Conservation (phyloP, 2,797 vertebrate genomes). For the Coluber constrictor region DNA sequence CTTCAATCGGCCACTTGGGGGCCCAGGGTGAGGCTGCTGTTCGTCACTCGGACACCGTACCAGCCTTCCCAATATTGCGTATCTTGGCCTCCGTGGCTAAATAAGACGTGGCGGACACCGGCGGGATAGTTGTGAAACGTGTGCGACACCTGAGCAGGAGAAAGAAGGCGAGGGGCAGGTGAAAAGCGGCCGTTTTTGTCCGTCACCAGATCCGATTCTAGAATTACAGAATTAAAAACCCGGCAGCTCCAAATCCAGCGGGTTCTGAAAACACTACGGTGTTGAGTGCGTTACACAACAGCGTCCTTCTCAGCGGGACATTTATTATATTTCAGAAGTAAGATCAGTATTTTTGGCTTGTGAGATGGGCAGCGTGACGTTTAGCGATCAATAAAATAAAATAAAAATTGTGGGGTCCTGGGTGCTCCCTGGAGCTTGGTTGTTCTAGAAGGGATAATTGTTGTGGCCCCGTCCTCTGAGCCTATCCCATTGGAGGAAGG, state of each 20-base stretch:
- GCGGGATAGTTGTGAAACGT: conserved; percentile 83
- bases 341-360: background rate
- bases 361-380: background rate
- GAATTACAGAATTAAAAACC: background rate
- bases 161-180: rapidly evolving
- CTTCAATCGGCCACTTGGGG: conserved; percentile 25
- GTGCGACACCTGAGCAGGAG: conserved; percentile 73
- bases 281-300: background rate
- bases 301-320: background rate
- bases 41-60: conserved; percentile 87
- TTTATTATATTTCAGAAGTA: background rate
- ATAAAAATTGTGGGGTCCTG: background rate
- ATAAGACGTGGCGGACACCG: conserved; percentile 82
- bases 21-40: conserved; percentile 82
- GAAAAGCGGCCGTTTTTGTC: background rate
- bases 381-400: background rate
- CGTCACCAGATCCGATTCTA: background rate
- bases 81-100: conserved; percentile 86
- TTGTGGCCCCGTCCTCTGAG: too few relatives aligned
- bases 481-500: too few relatives aligned
- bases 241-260: background rate
- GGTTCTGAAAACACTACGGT: background rate
- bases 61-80: conserved; percentile 87
- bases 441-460: background rate
- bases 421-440: background rate